A percentile compares a stretch with the other conserved stretches of the same genome.
Conservation (phyloP, 2,113 vertebrate genomes). For the Poecile atricapillus region DNA sequence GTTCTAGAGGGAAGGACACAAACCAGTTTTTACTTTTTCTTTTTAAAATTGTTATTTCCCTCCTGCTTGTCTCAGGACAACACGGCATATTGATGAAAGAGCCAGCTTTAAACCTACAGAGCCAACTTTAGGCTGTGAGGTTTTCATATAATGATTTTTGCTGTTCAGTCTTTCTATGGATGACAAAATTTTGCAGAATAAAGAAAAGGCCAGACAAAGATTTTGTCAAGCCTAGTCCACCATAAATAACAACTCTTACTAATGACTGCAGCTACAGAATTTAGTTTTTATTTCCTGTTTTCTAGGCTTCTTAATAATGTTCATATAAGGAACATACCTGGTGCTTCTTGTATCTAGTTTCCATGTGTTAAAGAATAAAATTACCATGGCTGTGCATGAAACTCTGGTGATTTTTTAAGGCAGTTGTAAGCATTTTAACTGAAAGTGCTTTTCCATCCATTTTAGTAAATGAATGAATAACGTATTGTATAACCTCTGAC, state of each 20-base stretch:
- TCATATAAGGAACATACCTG: neutral
- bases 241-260: neutral
- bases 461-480: conserved; percentile 80
- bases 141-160: neutral
- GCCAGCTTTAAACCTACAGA: neutral
- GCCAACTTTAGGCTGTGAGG: neutral
- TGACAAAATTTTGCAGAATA: neutral
- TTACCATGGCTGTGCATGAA: neutral
- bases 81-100: neutral
- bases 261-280: neutral
- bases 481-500: conserved; percentile 79
- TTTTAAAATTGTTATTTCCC: neutral
- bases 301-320: neutral
- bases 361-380: neutral
- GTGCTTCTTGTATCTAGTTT: neutral
- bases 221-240: neutral
- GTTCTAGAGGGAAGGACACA: neutral
- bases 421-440: conserved; percentile 28
- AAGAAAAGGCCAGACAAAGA: neutral
- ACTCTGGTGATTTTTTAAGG: neutral
- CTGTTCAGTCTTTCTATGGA: neutral
- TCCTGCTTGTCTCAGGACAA: neutral
- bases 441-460: conserved; percentile 40
- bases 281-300: neutral
- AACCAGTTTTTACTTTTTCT: neutral